Evolutionary conservation across 2,113 vertebrate genomes (phyloP).

Genomic region (Brachirus orientalis): DNA sequence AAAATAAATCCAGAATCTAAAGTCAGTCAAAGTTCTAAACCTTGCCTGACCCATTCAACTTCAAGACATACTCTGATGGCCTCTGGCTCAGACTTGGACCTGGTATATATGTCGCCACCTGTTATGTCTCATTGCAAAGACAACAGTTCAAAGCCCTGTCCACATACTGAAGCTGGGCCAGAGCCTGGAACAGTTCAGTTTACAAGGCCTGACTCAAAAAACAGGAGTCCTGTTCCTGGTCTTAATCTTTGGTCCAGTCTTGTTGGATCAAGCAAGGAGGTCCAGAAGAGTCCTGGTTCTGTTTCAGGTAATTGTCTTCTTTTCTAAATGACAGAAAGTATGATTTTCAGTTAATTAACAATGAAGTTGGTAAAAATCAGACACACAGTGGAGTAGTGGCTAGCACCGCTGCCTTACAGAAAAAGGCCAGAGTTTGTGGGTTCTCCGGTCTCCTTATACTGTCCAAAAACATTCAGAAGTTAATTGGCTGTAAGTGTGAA

Average conservation of each 20-base stretch:
- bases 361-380: too few species aligned
- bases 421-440: too few species aligned
- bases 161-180: neutral
- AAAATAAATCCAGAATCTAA: neutral
- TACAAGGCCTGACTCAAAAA: conserved; percentile 11
- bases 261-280: neutral
- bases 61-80: conserved; percentile 5
- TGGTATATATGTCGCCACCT: neutral
- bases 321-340: too few species aligned
- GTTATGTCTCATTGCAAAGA: conserved; percentile 17
- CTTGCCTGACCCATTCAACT: neutral
- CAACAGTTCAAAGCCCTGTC: neutral
- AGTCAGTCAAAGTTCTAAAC: conserved; percentile 16
- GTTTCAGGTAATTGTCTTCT: conserved; percentile 45
- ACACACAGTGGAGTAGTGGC: too few species aligned
- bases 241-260: conserved; percentile 6
- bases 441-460: too few species aligned
- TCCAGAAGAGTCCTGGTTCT: conserved; percentile 26
- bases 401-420: too few species aligned
- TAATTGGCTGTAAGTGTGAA: too few species aligned
- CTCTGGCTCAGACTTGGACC: conserved; percentile 8
- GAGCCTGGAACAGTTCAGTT: conserved; percentile 1
- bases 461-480: too few species aligned
- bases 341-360: too few species aligned
- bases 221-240: conserved; percentile 16